A percentile compares a stretch with the other conserved stretches of the same genome.
Conservation (phyloP, 2,888 invertebrate genomes). For the Helicoverpa assulta region DNA sequence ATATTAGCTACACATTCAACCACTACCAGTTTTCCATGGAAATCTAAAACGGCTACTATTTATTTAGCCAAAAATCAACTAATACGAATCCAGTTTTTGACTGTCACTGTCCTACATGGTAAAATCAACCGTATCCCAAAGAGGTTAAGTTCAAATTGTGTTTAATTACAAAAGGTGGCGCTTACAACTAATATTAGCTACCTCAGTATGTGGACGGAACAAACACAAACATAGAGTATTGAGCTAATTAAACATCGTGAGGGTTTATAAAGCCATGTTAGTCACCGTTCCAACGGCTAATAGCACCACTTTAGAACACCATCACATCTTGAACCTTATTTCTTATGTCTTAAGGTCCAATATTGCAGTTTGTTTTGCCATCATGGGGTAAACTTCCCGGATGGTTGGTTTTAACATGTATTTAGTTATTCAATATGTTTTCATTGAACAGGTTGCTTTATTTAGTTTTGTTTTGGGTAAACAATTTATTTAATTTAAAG, state of each 20-base stretch:
- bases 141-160: conserved; percentile 40
- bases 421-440: conserved; percentile 51
- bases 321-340: conserved; percentile 40
- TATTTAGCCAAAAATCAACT: conserved; percentile 10
- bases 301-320: conserved; percentile 33
- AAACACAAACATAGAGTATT: conserved; percentile 75
- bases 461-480: conserved; percentile 28
- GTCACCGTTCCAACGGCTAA: conserved; percentile 61
- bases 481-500: conserved; percentile 24
- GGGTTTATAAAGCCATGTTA: conserved; percentile 70
- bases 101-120: not conserved
- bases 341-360: not conserved
- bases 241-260: conserved; percentile 76
- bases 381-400: conserved; percentile 13
- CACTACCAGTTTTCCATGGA: too few species aligned
- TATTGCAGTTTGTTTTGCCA: conserved; percentile 14
- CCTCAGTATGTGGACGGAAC: conserved; percentile 65
- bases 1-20: not conserved
- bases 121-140: conserved; percentile 31
- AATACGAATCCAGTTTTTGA: conserved; percentile 23
- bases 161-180: conserved; percentile 52
- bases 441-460: conserved; percentile 14
- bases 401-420: conserved; percentile 38
- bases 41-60: not conserved
- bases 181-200: conserved; percentile 67